A percentile compares a stretch with the other conserved stretches of the same genome.
Conservation (phyloP, 2,888 invertebrate species). For the Drosophila paucipuncta region DNA sequence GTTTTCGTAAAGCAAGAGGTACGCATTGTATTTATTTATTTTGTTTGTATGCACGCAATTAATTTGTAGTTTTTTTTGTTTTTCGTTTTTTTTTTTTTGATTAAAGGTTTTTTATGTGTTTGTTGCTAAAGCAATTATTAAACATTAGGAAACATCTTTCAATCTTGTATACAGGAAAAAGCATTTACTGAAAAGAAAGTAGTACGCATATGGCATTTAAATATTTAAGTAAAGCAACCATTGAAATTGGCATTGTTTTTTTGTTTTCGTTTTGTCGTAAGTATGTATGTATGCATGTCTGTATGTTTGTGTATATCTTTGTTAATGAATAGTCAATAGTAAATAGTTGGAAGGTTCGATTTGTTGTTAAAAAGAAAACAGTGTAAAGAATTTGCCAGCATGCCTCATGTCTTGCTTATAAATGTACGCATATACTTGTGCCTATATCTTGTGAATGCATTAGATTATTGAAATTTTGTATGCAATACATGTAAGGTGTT, state of each 20-base stretch:
- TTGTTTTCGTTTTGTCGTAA: slow-evolving; percentile 2
- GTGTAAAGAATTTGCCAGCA: slow-evolving; percentile 31
- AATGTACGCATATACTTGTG: slow-evolving; percentile 11
- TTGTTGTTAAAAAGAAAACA: slow-evolving; percentile 36
- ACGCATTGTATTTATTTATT: slow-evolving; percentile 72
- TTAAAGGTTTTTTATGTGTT: slow-evolving; percentile 42
- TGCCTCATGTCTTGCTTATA: slow-evolving; percentile 24
- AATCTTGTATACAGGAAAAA: slow-evolving; percentile 57
- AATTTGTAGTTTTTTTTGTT: slow-evolving; percentile 31
- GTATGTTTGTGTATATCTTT: slow-evolving; percentile 20
- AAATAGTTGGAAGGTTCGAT: slow-evolving; percentile 55
- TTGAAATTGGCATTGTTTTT: slow-evolving; percentile 16
- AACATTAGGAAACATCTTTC: slow-evolving; percentile 69
- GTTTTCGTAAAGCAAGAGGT: slow-evolving; percentile 80
- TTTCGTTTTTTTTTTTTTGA: slow-evolving; percentile 17
- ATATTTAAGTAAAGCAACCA: slow-evolving; percentile 35
- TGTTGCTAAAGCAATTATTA: slow-evolving; percentile 71
- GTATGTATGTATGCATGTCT: slow-evolving; percentile 13
- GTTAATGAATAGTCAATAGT: slow-evolving; percentile 39
- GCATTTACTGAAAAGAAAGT: slow-evolving; percentile 46
- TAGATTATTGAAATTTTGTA: slow-evolving; percentile 7
- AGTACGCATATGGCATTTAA: slow-evolving; percentile 22
- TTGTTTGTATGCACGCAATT: slow-evolving; percentile 58
- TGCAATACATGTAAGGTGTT: slow-evolving; percentile 7
- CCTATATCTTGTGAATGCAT: slow-evolving; percentile 4